phyloP scores from a whole-genome alignment of 2,888 invertebrate genomes.

The Synanthedon myopaeformis region DNA sequence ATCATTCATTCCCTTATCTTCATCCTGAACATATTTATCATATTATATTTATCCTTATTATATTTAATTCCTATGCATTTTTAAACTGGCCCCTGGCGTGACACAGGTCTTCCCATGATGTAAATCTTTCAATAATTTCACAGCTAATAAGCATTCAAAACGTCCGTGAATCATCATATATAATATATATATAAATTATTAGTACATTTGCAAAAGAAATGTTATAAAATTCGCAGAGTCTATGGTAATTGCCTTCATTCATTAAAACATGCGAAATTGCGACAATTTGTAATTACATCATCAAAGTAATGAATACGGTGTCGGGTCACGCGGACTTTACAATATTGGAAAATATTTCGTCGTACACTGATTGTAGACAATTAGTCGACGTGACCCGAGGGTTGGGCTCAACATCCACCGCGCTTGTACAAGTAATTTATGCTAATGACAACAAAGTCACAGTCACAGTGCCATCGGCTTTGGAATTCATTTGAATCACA shows the following conservation, averaged over 20 bases:
- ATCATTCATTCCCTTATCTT: no score
- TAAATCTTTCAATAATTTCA: no score
- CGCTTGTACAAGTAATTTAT: slow-evolving; percentile 15
- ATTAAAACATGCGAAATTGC: not conserved
- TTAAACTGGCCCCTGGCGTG: no score
- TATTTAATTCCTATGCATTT: no score
- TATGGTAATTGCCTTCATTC: not conserved
- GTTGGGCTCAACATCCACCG: not conserved
- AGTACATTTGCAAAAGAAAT: no score
- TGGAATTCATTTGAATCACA: slow-evolving; percentile 16
- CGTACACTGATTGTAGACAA: slow-evolving; percentile 15
- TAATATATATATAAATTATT: no score
- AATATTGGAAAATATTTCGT: slow-evolving; percentile 13
- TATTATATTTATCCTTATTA: no score
- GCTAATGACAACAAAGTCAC: slow-evolving; percentile 9
- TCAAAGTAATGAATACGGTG: slow-evolving; percentile 12
- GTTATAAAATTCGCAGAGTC: no score
- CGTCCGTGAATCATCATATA: no score
- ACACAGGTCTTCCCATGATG: no score
- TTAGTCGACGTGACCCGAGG: slow-evolving; percentile 14
- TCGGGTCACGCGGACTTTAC: slow-evolving; percentile 10
- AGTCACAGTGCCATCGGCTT: slow-evolving; percentile 10
- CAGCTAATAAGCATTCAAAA: no score
- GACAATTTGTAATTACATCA: slow-evolving; percentile 8
- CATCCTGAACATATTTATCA: no score